Base-by-base conservation (phyloP, 2,797 vertebrate species). In the Falco concolor region DNA sequence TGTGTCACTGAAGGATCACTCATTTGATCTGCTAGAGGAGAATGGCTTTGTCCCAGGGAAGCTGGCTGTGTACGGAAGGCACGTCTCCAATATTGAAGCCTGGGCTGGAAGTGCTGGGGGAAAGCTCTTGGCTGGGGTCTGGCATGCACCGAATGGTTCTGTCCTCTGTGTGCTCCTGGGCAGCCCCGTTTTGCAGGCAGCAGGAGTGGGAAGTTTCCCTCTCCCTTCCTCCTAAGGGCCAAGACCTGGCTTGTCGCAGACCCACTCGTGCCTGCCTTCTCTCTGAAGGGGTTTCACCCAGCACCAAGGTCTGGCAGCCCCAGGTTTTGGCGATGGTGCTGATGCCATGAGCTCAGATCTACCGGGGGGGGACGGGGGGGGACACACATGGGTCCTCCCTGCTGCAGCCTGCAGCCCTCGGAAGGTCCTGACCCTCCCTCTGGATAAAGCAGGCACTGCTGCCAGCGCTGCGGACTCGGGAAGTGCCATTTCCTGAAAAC, bases 81-180 rank as follows among this genome's bases (percentile, higher is more conserved):
- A 7, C 10, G 2, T 8, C 28, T 19, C 75, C 8, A 4, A 1
- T 5, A 0, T 0, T 13, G 81, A 59, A 16, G 21, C 8, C 47
- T 5, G 81, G 73, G 60, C 86, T 85, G 77, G 76, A 19, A 40
- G 57, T 0, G 57, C 32, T 5, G 61, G 53, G 75, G 65, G 24
- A 30, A 38, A 27, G 72, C 59, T 89, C 25, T 13, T 63, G 1
- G 10, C 49, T 13, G 53, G 38, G 53, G 16, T 56, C 80, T 57
- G 91, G 45, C 12, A 0, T 8, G 69, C 42, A 9, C 32, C 0
- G 52, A 28, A 18, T 1, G 40, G 13, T 52, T 19, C 53, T 1
- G 0, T 50, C 24, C 57, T 30, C 53, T 4, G 45, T 4, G 32
- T 5, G 0, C 54, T 47, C 30, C 68, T 1, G 50, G 47, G 63